These are phyloP conservation scores for Ischnus inquisitorius DNA, from an alignment of 2,888 invertebrate genomes.

Conservation along the genomic window DNA sequence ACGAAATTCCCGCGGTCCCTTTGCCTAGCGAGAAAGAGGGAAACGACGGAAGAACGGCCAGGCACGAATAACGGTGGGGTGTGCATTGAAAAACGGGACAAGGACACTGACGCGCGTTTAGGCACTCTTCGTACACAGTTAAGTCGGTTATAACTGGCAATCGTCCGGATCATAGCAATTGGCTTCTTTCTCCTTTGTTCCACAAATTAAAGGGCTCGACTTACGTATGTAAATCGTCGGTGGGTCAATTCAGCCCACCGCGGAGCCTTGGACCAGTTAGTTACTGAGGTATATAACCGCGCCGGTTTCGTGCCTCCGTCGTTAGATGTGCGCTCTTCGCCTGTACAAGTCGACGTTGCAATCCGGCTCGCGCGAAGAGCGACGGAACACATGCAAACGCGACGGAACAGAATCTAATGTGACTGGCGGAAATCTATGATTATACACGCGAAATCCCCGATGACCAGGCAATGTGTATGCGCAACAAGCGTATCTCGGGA, in stretches of 20 bases:
- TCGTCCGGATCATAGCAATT: conserved; percentile 59
- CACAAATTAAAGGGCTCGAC: conserved; percentile 61
- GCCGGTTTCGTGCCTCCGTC: neutral
- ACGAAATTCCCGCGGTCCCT: neutral
- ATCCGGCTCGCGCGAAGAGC: neutral
- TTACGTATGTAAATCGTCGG: conserved; percentile 54
- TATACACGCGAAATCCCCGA: conserved; percentile 19
- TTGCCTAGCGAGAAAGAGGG: neutral
- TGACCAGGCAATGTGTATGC: conserved; percentile 1
- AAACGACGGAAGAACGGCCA: conserved; percentile 4
- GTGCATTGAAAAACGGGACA: conserved; percentile 61
- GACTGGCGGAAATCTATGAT: conserved; percentile 28
- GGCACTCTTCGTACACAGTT: conserved; percentile 22
- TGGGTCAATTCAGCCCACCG: conserved; percentile 58
- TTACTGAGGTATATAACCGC: neutral
- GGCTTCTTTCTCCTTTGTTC: conserved; percentile 59
- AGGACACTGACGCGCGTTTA: conserved; percentile 52
- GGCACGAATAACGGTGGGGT: conserved; percentile 12
- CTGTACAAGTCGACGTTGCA: neutral
- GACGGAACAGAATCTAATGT: neutral
- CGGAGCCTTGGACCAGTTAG: conserved; percentile 63
- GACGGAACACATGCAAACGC: neutral
- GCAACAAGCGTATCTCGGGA: neutral
- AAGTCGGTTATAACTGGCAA: conserved; percentile 56
- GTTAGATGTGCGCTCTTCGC: neutral